phyloP scores from a whole-genome alignment of 2,888 invertebrate species.

The Parnassius orleans region DNA sequence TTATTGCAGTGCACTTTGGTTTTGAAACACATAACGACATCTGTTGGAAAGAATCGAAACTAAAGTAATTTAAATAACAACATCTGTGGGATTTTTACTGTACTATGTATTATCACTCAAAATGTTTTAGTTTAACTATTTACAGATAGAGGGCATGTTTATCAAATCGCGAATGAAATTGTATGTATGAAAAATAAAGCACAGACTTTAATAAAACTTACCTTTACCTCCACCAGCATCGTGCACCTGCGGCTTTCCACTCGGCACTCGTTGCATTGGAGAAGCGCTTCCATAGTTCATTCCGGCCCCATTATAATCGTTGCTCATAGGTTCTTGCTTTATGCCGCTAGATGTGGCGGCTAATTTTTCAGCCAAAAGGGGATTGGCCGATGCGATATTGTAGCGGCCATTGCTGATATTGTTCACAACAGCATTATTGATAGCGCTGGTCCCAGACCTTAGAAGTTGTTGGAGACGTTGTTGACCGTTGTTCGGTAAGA shows the following conservation, averaged over 20 bases:
- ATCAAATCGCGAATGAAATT: constrained; percentile 11
- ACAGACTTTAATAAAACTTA: constrained; percentile 48
- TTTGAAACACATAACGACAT: constrained; percentile 44
- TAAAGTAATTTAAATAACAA: constrained; percentile 32
- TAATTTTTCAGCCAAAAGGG: constrained; percentile 90
- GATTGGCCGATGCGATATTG: constrained; percentile 93
- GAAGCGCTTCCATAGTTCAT: constrained; percentile 77
- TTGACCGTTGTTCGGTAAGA: constrained; percentile 66
- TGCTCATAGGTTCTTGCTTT: constrained; percentile 77
- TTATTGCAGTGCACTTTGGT: constrained; percentile 17
- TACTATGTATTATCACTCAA: not conserved
- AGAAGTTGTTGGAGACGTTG: constrained; percentile 71
- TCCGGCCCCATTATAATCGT: constrained; percentile 73
- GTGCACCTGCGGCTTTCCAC: constrained; percentile 76
- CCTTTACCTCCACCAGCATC: constrained; percentile 81
- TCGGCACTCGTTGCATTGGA: constrained; percentile 78
- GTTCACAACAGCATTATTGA: constrained; percentile 69
- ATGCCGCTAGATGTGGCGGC: constrained; percentile 87
- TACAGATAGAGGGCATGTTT: constrained; percentile 42
- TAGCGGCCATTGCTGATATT: constrained; percentile 83
- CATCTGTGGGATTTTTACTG: constrained; percentile 42
- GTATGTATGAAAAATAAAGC: constrained; percentile 6
- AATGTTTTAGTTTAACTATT: constrained; percentile 30
- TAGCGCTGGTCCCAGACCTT: constrained; percentile 71
- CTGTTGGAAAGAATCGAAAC: constrained; percentile 36